phyloP scores from a whole-genome alignment of 2,113 vertebrate genomes.

The Rhynchomys soricoides region DNA sequence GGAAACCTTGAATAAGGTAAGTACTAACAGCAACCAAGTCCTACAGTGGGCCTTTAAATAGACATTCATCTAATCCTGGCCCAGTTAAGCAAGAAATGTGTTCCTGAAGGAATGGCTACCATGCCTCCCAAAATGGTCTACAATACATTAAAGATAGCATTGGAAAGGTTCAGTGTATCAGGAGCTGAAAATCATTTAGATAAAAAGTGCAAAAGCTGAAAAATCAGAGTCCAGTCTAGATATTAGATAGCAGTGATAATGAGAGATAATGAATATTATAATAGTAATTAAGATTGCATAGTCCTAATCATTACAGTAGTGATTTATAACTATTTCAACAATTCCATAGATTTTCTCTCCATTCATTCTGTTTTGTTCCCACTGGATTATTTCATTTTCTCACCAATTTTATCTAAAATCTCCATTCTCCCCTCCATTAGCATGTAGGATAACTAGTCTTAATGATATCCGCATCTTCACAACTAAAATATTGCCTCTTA shows the following conservation, averaged over 20 bases:
- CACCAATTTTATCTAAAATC: background rate
- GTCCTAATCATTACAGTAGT: background rate
- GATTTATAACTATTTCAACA: background rate
- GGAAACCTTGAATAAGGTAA: no score
- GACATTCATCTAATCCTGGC: background rate
- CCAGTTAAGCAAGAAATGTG: background rate
- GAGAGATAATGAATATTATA: background rate
- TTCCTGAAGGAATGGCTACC: background rate
- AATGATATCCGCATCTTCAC: background rate
- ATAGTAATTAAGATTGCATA: background rate
- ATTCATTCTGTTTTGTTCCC: background rate
- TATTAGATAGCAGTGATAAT: background rate
- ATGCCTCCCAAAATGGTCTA: background rate
- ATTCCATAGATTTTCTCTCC: background rate
- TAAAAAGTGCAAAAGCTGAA: background rate
- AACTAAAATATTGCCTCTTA: background rate
- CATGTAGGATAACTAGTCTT: background rate
- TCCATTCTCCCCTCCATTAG: background rate
- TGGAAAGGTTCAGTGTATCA: background rate
- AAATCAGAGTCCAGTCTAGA: background rate
- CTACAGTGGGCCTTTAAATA: background rate
- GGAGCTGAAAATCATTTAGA: background rate
- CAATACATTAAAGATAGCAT: background rate
- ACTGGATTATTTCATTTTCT: background rate
- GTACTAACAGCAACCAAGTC: background rate